Evolutionary conservation across 53 echinoderm and acorn worm genomes (phyloP).

Genomic region (Actinopyga echinites): DNA sequence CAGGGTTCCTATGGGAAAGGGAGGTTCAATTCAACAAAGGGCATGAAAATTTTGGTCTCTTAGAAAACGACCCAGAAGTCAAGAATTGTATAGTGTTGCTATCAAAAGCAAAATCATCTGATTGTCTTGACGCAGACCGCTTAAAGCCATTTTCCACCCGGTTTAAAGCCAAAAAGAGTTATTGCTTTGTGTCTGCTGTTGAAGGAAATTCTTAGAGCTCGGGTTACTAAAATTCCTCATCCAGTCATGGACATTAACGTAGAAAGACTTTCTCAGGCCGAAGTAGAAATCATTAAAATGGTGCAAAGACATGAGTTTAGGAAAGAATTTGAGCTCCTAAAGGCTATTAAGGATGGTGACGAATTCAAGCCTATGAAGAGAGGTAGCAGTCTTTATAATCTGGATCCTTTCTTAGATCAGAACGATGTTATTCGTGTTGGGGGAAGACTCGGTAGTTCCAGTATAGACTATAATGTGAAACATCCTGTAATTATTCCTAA

Average conservation of each 20-base stretch:
- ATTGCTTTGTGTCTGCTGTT: not conserved
- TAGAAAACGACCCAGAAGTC: no score
- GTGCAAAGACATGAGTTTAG: not conserved
- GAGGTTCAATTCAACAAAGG: no score
- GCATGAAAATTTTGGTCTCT: no score
- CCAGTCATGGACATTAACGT: not conserved
- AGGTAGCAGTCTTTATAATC: not conserved
- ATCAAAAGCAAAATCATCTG: no score
- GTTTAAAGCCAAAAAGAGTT: not conserved
- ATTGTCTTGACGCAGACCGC: not conserved
- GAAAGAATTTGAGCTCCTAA: not conserved
- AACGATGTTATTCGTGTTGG: not conserved
- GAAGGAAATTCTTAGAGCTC: not conserved
- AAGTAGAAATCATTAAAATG: not conserved
- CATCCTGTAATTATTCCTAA: slow-evolving; percentile 25
- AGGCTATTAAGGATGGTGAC: not conserved
- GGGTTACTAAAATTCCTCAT: no score
- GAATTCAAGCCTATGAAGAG: not conserved
- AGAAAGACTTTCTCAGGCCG: not conserved
- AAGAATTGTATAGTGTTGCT: no score
- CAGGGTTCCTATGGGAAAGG: no score
- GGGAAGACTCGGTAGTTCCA: not conserved
- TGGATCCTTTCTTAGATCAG: not conserved
- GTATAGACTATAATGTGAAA: slow-evolving; percentile 16
- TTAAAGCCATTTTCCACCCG: not conserved